Evolutionary conservation across 2,888 invertebrate genomes (phyloP).

Genomic region (Ernsta delagoae): DNA sequence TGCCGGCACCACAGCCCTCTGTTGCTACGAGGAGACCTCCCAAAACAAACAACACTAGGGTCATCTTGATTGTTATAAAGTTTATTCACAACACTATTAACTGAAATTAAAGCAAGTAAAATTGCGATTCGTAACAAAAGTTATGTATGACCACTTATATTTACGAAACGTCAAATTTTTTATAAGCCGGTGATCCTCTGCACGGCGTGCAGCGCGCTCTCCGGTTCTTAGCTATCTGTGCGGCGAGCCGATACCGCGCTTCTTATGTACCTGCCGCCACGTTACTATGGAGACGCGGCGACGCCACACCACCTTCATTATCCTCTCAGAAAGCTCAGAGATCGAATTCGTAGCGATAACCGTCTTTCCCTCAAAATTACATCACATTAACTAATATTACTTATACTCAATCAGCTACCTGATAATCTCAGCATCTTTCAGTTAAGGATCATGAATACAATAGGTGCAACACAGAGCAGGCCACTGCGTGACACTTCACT

Average conservation of each 20-base stretch:
- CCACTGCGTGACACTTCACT: conserved; percentile 42
- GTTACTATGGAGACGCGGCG: conserved; percentile 77
- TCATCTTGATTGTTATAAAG: conserved; percentile 64
- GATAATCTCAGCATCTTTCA: background rate
- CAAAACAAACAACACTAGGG: conserved; percentile 84
- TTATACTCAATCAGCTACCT: background rate
- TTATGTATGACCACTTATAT: conserved; percentile 66
- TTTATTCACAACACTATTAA: conserved; percentile 76
- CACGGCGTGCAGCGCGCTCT: conserved; percentile 81
- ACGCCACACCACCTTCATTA: conserved; percentile 60
- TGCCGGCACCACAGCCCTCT: conserved; percentile 79
- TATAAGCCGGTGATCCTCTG: conserved; percentile 75
- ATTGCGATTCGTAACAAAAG: conserved; percentile 83
- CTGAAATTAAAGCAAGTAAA: conserved; percentile 67
- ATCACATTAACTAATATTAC: conserved; percentile 5
- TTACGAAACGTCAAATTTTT: conserved; percentile 81
- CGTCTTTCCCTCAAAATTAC: background rate
- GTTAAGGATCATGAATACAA: conserved; percentile 12
- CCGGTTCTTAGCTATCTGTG: conserved; percentile 75
- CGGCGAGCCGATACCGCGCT: conserved; percentile 54
- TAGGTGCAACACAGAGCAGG: conserved; percentile 42
- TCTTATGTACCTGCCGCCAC: conserved; percentile 67
- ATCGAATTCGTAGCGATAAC: background rate
- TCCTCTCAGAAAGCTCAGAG: conserved; percentile 11
- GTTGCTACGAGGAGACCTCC: conserved; percentile 72